Evolutionary conservation across 2,113 vertebrate genomes (phyloP).

Genomic region (Terrapene triunguis): DNA sequence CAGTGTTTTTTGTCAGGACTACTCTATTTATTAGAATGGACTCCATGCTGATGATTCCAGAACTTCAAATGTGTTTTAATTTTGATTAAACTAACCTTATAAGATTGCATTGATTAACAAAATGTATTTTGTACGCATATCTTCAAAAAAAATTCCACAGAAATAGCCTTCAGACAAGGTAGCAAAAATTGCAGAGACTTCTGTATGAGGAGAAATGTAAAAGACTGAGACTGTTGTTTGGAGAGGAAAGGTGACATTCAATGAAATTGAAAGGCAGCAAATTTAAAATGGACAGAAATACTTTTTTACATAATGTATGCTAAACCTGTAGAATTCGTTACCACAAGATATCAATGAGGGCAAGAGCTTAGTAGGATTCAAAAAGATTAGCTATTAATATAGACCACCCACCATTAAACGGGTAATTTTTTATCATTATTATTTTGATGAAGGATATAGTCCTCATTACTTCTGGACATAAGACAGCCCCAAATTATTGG

Average conservation of each 20-base stretch:
- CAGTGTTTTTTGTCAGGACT: neutral
- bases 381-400: slow-evolving; percentile 16
- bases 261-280: neutral
- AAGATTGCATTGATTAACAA: neutral
- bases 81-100: neutral
- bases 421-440: neutral
- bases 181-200: neutral
- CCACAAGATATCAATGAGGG: neutral
- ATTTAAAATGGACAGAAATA: neutral
- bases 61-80: neutral
- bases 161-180: neutral
- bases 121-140: neutral
- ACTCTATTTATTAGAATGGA: slow-evolving; percentile 19
- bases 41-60: neutral
- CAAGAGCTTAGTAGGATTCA: slow-evolving; percentile 2
- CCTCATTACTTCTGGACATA: slow-evolving; percentile 4
- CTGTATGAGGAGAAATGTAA: neutral
- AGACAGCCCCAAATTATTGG: neutral
- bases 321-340: slow-evolving; percentile 37
- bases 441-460: neutral
- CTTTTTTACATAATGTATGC: neutral
- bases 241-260: neutral
- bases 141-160: neutral
- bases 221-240: accelerated
- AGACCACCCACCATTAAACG: neutral